These are phyloP conservation scores for Mormyrus iriodes DNA, from an alignment of 2,113 vertebrate species.

Conservation along the genomic window DNA sequence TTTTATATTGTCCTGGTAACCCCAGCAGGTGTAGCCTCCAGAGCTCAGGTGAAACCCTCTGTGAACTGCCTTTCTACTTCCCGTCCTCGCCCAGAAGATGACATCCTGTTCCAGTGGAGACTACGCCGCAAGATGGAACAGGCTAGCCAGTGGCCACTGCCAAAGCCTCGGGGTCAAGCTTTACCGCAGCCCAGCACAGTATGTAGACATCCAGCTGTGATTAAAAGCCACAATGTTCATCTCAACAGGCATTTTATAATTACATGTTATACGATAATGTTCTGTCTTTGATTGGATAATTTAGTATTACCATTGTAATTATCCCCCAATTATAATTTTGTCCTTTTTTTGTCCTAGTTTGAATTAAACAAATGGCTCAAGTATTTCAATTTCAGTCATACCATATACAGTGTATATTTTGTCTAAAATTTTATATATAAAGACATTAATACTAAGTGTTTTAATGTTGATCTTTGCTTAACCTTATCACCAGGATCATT, in stretches of 20 bases:
- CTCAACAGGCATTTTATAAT: neutral
- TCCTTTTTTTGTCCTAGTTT: neutral
- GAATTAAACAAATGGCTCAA: neutral
- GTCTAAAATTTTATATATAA: neutral
- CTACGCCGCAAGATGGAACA: conserved; percentile 76
- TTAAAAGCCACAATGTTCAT: neutral
- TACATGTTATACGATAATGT: neutral
- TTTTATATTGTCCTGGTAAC: conserved; percentile 24
- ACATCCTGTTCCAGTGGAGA: conserved; percentile 85
- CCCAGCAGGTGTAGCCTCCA: conserved; percentile 8
- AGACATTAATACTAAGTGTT: neutral
- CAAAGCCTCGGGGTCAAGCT: conserved; percentile 26
- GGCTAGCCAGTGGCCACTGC: conserved; percentile 45
- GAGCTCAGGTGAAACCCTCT: conserved; percentile 19
- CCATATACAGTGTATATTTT: neutral
- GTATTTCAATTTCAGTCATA: neutral
- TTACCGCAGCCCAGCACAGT: conserved; percentile 19
- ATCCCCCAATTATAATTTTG: neutral
- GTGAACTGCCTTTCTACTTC: conserved; percentile 13
- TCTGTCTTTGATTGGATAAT: neutral
- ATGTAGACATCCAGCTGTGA: conserved; percentile 16
- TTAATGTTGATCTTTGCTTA: neutral
- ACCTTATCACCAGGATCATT: neutral
- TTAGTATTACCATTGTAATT: no score
- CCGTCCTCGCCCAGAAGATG: conserved; percentile 60